A percentile compares a stretch with the other conserved stretches of the same genome.
Evolutionary conservation across 2,888 invertebrate species (phyloP).

Genomic region (Polia nebulosa): DNA sequence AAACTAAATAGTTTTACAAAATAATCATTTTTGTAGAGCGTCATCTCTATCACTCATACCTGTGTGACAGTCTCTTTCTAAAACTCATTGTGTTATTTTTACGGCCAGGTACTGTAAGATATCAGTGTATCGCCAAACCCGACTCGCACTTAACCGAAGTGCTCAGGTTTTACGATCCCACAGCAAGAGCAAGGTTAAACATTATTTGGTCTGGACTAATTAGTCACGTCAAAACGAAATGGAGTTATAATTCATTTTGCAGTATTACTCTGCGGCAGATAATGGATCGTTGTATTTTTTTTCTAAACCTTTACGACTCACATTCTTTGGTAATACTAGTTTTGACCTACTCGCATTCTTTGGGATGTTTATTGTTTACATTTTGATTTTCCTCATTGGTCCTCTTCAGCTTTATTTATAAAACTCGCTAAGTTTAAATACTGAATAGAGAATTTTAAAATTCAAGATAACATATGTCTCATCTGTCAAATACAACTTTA

Average conservation of each 20-base stretch:
- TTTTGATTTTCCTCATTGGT: constrained; percentile 27
- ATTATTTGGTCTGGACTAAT: constrained; percentile 80
- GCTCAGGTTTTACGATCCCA: constrained; percentile 69
- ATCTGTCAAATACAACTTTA: no score
- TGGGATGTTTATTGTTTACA: constrained; percentile 20
- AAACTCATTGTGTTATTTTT: not conserved
- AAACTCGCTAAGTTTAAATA: no score
- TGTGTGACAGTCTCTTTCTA: not conserved
- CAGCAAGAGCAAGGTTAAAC: constrained; percentile 78
- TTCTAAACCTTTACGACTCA: constrained; percentile 20
- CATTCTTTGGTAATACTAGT: constrained; percentile 28
- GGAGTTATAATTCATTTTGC: constrained; percentile 81
- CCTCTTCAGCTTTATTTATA: no score
- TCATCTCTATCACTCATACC: not conserved
- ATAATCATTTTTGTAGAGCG: not conserved
- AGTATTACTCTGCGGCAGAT: constrained; percentile 68
- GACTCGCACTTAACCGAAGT: constrained; percentile 59
- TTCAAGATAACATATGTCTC: no score
- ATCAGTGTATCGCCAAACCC: not conserved
- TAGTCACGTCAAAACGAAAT: constrained; percentile 85
- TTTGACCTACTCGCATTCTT: constrained; percentile 34
- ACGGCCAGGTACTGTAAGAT: not conserved
- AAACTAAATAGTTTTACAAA: not conserved
- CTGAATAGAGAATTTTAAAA: no score
- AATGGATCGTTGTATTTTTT: constrained; percentile 71